Base-by-base conservation (phyloP, 1,140 invertebrate genomes). In the Drosophila aff. region DNA sequence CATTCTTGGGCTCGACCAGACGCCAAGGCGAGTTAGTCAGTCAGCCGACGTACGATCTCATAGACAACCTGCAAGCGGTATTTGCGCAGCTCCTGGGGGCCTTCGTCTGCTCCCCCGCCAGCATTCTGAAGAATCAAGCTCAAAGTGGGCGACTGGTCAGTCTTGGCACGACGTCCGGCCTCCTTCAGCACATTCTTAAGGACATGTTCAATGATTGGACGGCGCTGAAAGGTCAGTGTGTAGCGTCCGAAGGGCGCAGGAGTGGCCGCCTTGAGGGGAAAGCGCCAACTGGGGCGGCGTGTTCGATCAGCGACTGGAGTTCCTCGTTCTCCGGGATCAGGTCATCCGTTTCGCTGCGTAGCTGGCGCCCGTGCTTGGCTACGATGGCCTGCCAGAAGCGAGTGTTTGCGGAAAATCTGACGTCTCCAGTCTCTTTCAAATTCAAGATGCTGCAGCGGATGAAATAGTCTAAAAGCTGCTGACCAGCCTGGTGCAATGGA, bases 51-150 rank as follows among this genome's bases (percentile, higher is more conserved):
- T 4, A 82, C 10, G 8, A 87, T 81, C 0, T 67, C 10, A 16
- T 62, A 33, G 5, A 92, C 28, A 26, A 81, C 52, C 16, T 59
- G 40, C 21, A 78, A 47, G 16, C 91, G 82, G 47, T 86, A 92
- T 7, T 61, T 16, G 41, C 65, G 74, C 52, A 89, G 15, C 16
- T 79, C 78, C 9, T 68, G 60, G 15, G 44, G 15, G n/a, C 38
- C 43, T 9, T 62, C 61, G 18, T 40, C 52, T 84, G 15, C 16
- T 79, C 78, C 9, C 8, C 2, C 52, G 6, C 18, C 52, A 40
- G 15, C 1, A 1, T 41, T 40, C 11, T 62, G 15, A 2, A 79
- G 43, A 0, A 8, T 36, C 4, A 87, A 28, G 8, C 47, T 44
- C 3, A 89, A 21, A 4, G 52, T 61, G 8, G 50, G 65, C 26